These are phyloP conservation scores for Emydura subglobosa DNA, from an alignment of 2,113 vertebrate species.

Conservation along the genomic window DNA sequence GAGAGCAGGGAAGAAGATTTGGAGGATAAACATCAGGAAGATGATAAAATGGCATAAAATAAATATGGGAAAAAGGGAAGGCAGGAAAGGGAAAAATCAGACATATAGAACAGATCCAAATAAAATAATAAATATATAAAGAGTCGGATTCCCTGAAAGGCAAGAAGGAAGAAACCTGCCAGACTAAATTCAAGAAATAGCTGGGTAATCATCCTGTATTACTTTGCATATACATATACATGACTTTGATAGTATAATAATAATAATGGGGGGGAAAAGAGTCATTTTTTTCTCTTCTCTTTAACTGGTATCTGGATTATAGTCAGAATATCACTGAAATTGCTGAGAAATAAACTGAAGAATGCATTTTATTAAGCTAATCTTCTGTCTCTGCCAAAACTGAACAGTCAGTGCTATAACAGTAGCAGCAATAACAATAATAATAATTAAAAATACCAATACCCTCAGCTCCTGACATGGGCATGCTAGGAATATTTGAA, in stretches of 20 bases:
- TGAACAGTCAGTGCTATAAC: neutral
- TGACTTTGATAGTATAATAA: neutral
- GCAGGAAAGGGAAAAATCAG: neutral
- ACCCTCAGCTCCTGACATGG: neutral
- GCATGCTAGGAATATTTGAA: neutral
- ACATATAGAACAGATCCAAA: neutral
- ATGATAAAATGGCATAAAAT: neutral
- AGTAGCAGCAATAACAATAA: neutral
- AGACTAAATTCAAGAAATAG: neutral
- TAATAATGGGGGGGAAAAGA: neutral
- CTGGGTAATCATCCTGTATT: neutral
- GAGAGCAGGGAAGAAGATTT: neutral
- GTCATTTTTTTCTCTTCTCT: neutral
- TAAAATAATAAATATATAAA: fast-evolving
- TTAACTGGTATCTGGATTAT: neutral
- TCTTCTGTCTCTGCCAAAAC: neutral
- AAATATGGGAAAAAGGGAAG: neutral
- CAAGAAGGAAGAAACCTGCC: neutral
- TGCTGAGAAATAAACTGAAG: constrained; percentile 17
- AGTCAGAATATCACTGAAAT: constrained; percentile 8
- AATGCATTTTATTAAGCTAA: neutral
- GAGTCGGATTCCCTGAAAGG: neutral
- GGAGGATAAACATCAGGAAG: neutral
- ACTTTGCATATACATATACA: neutral
- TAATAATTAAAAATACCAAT: neutral